These are phyloP conservation scores for Ephydatia muelleri DNA, from an alignment of 37 sponge, comb jelly and placozoan genomes.

Conservation along the genomic window DNA sequence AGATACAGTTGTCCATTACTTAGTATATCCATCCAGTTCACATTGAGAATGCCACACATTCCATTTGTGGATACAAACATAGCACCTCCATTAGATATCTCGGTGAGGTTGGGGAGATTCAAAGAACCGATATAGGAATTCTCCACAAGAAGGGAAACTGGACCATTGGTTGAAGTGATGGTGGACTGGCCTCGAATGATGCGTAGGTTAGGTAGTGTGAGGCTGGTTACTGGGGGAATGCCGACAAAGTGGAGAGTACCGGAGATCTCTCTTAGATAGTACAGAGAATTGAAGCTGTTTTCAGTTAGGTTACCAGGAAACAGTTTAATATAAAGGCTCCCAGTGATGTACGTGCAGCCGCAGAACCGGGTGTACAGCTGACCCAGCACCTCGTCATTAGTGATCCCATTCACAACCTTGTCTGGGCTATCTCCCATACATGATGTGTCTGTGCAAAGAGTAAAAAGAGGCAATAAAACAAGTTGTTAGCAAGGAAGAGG, in stretches of 20 bases:
- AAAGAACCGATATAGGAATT: conserved; percentile 23
- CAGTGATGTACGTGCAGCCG: conserved; percentile 60
- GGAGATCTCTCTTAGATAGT: conserved; percentile 51
- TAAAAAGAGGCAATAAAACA: no score
- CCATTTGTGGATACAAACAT: conserved; percentile 9
- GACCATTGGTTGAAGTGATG: not conserved
- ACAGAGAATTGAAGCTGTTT: conserved; percentile 51
- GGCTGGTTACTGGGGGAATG: conserved; percentile 5
- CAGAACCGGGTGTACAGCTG: conserved; percentile 46
- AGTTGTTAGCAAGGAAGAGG: no score
- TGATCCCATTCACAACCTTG: conserved; percentile 7
- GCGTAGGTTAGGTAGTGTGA: conserved; percentile 61
- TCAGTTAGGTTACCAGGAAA: conserved; percentile 14
- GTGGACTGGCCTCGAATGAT: conserved; percentile 47
- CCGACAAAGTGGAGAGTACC: conserved; percentile 19
- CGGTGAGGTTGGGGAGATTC: conserved; percentile 51
- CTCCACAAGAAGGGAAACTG: conserved; percentile 11
- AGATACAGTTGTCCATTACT: not conserved
- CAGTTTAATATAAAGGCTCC: conserved; percentile 42
- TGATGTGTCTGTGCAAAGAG: not conserved
- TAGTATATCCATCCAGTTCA: conserved; percentile 69
- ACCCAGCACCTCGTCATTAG: conserved; percentile 22
- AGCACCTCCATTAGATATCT: conserved; percentile 49
- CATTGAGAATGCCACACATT: conserved; percentile 39
- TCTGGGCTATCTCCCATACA: conserved; percentile 26